Evolutionary conservation across 1,140 invertebrate species (phyloP).

Genomic region (Drosophila mojavensis): DNA sequence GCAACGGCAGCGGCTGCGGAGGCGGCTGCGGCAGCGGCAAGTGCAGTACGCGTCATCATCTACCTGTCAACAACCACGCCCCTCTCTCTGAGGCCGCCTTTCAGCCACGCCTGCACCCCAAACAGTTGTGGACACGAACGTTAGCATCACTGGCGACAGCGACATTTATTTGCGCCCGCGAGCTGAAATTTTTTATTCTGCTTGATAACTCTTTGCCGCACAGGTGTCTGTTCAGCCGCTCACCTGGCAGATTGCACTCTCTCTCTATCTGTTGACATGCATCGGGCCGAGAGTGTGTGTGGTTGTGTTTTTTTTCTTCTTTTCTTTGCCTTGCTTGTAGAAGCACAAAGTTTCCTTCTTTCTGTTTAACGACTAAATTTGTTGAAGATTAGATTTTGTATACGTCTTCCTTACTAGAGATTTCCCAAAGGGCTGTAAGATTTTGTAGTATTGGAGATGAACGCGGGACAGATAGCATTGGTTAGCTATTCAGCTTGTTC

Average conservation of each 20-base stretch:
- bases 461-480: background rate
- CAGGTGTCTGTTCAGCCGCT: background rate
- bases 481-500: too few relatives aligned
- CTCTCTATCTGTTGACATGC: constrained; percentile 4
- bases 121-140: constrained; percentile 14
- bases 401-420: constrained; percentile 6
- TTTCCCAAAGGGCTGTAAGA: background rate
- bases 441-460: background rate
- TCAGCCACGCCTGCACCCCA: background rate
- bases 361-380: constrained; percentile 10
- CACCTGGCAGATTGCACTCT: background rate
- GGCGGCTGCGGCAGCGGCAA: constrained; percentile 49
- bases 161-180: constrained; percentile 61
- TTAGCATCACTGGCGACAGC: constrained; percentile 46
- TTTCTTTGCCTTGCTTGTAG: background rate
- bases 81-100: constrained; percentile 13
- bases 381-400: constrained; percentile 4
- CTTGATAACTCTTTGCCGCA: background rate
- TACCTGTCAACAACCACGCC: constrained; percentile 22
- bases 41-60: constrained; percentile 48
- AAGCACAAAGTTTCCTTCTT: constrained; percentile 4
- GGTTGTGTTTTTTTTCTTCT: background rate
- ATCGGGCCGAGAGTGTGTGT: background rate
- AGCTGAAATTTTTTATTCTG: constrained; percentile 37
- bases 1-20: constrained; percentile 61